Evolutionary conservation across 2,797 vertebrate genomes (phyloP), one percentile per base, ranked within the genome.

Genomic region (Hypotaenidia philippensis): DNA sequence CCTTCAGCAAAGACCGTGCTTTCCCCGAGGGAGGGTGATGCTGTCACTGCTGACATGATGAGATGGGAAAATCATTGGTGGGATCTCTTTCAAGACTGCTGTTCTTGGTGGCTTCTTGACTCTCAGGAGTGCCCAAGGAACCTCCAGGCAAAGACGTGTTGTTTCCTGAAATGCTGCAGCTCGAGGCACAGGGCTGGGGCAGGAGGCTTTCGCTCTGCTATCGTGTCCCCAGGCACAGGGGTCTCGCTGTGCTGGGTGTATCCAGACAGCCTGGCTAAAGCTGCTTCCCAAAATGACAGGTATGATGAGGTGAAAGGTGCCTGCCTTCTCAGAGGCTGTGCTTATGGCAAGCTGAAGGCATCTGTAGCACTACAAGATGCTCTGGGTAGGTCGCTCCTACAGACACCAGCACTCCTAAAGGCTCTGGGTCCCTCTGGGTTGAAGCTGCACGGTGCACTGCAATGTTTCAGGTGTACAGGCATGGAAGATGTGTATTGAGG

Each of bases 151-250:
- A 60, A 80, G 52, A 14, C 0, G 1, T 25, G 59, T 4, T 89
- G 65, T 52, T 63, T 59, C 49, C 68, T 83, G 69, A 50, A 61
- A 4, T 8, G 60, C 65, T 89, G 72, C 59, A 71, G 78, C 52
- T 86, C 21, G 6, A 50, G 59, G 71, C 47, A n/a, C 36, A 38
- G 44, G 47, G 81, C 70, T 72, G 72, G 53, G 84, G 88, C 78
- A 59, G 31, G 83, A 89, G 66, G 77, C 55, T 93, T 55, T 74
- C 60, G 87, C 68, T 94, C 36, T 91, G 87, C 69, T 95, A 10
- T 44, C 0, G n/a, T 63, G 63, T 72, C 61, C 61, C 77, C 60
- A 21, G 44, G 74, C 19, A 1, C 38, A 63, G 81, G 55, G 47
- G 9, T 84, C 25, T 84, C 1, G 0, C 66, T 66, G 34, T 45